A percentile compares a stretch with the other conserved stretches of the same genome.
Evolutionary conservation across 2,888 invertebrate species (phyloP).

Genomic region (Octodonta nipae): DNA sequence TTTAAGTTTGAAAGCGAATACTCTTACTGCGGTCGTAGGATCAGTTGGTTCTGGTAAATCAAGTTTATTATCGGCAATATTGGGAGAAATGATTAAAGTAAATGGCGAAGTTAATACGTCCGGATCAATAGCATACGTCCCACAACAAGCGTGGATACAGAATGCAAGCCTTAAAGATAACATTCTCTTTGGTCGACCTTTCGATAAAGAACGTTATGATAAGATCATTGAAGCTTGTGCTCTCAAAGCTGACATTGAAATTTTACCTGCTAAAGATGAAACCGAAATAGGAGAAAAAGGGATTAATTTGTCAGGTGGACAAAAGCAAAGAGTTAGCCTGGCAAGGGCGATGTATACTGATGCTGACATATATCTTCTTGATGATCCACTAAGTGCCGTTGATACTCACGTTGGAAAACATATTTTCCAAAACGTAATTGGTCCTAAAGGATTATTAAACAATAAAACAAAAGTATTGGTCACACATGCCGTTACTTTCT

Average conservation of each 20-base stretch:
- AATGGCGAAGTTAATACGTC: slow-evolving; percentile 66
- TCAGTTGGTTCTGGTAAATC: slow-evolving; percentile 81
- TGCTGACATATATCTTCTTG: slow-evolving; percentile 78
- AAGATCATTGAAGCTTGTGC: slow-evolving; percentile 32
- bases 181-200: slow-evolving; percentile 36
- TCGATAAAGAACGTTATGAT: slow-evolving; percentile 20
- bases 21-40: slow-evolving; percentile 74
- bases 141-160: slow-evolving; percentile 97
- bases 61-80: slow-evolving; percentile 72
- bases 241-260: slow-evolving; percentile 37
- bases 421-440: slow-evolving; percentile 29
- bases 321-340: slow-evolving; percentile 71
- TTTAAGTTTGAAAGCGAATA: slow-evolving; percentile 50
- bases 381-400: slow-evolving; percentile 89
- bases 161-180: slow-evolving; percentile 67
- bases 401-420: slow-evolving; percentile 82
- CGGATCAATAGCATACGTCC: slow-evolving; percentile 63
- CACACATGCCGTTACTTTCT: slow-evolving; percentile 44
- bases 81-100: slow-evolving; percentile 81
- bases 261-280: slow-evolving; percentile 39
- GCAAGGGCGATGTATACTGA: slow-evolving; percentile 81
- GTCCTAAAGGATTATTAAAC: slow-evolving; percentile 31
- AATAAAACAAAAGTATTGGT: slow-evolving; percentile 32
- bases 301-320: slow-evolving; percentile 66
- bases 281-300: slow-evolving; percentile 47